Conservation (phyloP, 2,113 vertebrate genomes). For the Macrotus californicus region DNA sequence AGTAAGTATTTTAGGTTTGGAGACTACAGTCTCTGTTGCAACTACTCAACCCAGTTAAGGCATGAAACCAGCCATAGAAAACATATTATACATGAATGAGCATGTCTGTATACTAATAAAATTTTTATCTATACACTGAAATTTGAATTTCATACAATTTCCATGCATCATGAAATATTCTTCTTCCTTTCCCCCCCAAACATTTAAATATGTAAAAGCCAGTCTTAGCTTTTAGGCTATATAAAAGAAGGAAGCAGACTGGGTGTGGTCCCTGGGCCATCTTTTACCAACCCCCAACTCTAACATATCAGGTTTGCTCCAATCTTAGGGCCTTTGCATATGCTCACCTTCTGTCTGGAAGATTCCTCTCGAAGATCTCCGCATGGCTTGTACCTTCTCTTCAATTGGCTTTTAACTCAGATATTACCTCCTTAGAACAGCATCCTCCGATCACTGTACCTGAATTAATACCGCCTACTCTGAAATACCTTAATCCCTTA, state of each 20-base stretch:
- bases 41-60: neutral
- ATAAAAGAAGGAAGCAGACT: neutral
- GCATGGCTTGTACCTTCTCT: neutral
- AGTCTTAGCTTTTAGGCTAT: neutral
- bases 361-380: neutral
- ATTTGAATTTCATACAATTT: conserved; percentile 22
- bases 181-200: neutral
- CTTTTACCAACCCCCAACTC: neutral
- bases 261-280: neutral
- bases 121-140: conserved; percentile 29
- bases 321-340: neutral
- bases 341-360: neutral
- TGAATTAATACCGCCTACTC: neutral
- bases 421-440: neutral
- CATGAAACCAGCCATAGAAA: conserved; percentile 21
- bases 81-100: neutral
- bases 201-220: conserved; percentile 14
- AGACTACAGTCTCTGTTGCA: conserved; percentile 5
- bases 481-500: neutral
- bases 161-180: conserved; percentile 2
- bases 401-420: neutral
- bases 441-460: neutral
- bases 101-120: neutral
- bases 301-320: neutral
- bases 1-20: conserved; percentile 30